Evolutionary conservation across 1,140 invertebrate species (phyloP), one percentile per base, ranked within the genome.

Genomic region (Apis dorsata): DNA sequence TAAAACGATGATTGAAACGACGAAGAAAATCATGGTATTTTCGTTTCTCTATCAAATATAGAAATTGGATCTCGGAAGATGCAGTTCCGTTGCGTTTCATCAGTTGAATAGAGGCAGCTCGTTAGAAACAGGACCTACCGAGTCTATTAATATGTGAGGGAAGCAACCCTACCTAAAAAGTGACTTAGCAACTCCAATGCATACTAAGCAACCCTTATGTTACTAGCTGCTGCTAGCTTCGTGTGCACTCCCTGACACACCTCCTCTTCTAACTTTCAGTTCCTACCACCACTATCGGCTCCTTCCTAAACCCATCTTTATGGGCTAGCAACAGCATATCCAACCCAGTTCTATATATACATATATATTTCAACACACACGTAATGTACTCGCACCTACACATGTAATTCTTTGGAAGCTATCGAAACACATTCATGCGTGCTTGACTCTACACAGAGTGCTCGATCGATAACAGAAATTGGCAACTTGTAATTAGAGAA

Each of bases 171-270:
- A 85, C 85, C 90, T 92, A 93, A 93, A 93, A 93, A 93, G 91
- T 93, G 90, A 93, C 91, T 93, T 92, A 91, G 90, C 89, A 93
- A 93, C 91, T 94, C 86, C 93, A 93, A 94, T 94, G 93, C 93
- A 94, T 94, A 94, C 92, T 93, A 94, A 94, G 92, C 91, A 91
- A 92, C 90, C 90, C 86, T 91, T 83, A 86, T 72, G 86, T 55
- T 76, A 74, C 84, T 75, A 89, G 34, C 87, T 80, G 60, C 62
- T 88, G 81, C 70, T 75, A 55, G 68, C 79, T 85, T 66, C 85
- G 81, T 78, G 62, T 83, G n/a, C 59, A 19, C 72, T 66, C 63
- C 74, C 79, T 68, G 55, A 68, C 62, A 57, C 81, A 76, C 73
- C 63, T 76, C 57, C 65, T 63, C 85, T 68, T 70, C 79, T 53